Conservation (phyloP, 2,888 invertebrate genomes). For the Synanthedon vespiformis region DNA sequence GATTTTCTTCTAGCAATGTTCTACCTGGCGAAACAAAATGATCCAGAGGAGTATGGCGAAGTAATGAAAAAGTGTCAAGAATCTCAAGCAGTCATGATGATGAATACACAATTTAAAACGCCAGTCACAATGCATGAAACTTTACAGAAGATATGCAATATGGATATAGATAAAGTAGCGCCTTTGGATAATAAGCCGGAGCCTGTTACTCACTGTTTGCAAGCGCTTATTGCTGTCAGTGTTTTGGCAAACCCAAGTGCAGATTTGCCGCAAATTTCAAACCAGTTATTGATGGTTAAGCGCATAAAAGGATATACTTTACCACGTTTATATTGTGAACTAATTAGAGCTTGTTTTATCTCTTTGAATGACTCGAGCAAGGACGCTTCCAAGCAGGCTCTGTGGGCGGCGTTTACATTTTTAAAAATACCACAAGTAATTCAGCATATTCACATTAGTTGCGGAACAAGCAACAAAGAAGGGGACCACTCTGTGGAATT, state of each 20-base stretch:
- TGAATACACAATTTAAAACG: constrained; percentile 69
- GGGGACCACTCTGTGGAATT: constrained; percentile 81
- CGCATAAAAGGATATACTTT: constrained; percentile 85
- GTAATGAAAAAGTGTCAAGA: constrained; percentile 84
- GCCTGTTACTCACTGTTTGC: constrained; percentile 79
- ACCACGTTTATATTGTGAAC: constrained; percentile 86
- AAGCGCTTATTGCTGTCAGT: constrained; percentile 86
- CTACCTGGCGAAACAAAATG: constrained; percentile 85
- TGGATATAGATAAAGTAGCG: constrained; percentile 73
- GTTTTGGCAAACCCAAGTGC: constrained; percentile 87
- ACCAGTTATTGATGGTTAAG: constrained; percentile 86
- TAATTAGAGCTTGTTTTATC: constrained; percentile 89
- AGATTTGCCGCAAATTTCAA: constrained; percentile 83
- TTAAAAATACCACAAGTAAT: constrained; percentile 89
- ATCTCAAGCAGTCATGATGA: constrained; percentile 72
- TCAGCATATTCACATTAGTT: constrained; percentile 73
- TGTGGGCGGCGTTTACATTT: constrained; percentile 95
- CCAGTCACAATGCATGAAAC: constrained; percentile 71
- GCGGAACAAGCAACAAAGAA: constrained; percentile 68
- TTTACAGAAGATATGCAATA: constrained; percentile 70
- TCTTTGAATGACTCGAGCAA: constrained; percentile 89
- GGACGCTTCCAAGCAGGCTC: constrained; percentile 82
- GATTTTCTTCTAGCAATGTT: constrained; percentile 86
- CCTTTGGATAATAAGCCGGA: constrained; percentile 69
- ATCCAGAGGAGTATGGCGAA: constrained; percentile 74